Conservation (phyloP, 2,888 invertebrate species). For the Phytoseiulus persimilis region DNA sequence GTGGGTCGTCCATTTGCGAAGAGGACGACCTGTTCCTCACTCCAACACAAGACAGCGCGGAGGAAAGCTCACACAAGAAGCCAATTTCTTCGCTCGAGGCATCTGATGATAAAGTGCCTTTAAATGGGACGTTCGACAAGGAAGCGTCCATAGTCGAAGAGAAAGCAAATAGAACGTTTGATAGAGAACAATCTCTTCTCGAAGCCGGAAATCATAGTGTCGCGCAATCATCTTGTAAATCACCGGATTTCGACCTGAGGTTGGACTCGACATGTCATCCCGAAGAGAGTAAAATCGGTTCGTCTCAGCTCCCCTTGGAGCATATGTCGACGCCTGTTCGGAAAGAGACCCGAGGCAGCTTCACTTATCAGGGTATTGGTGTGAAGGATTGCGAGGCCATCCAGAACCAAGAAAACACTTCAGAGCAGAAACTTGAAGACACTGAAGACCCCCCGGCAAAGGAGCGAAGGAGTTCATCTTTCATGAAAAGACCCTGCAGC, state of each 20-base stretch:
- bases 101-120: background rate
- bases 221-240: background rate
- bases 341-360: background rate
- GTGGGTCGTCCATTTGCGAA: background rate
- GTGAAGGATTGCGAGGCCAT: background rate
- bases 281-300: background rate
- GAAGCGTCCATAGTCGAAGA: background rate
- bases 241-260: background rate
- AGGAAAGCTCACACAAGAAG: background rate
- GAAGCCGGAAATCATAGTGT: background rate
- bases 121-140: conserved; percentile 20
- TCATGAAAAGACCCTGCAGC: conserved; percentile 17
- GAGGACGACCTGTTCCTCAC: background rate
- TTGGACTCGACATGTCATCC: background rate
- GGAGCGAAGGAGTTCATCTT: background rate
- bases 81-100: background rate
- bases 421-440: background rate
- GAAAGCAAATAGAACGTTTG: conserved; percentile 12
- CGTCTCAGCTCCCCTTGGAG: background rate
- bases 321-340: background rate
- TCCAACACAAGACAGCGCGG: background rate
- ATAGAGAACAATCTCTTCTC: background rate
- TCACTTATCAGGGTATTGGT: background rate
- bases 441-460: background rate
- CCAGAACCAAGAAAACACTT: background rate